Conservation (phyloP, 64 coral and sea anemone genomes). For the Orbicella faveolata region DNA sequence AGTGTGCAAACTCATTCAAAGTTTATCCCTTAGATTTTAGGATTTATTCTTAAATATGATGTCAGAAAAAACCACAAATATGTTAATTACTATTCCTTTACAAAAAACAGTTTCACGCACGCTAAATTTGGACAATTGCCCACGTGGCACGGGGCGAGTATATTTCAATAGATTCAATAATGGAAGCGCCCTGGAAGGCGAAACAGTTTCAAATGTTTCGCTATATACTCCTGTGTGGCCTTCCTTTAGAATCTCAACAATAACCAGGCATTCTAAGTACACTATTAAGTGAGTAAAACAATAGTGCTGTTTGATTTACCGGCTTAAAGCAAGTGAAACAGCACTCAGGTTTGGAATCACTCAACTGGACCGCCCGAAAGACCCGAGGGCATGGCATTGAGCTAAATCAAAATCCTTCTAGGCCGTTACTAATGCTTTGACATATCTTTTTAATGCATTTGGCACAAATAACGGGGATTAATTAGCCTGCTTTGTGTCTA, state of each 20-base stretch:
- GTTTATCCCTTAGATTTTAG: too few relatives aligned
- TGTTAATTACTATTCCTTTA: conserved; percentile 18
- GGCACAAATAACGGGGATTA: conserved; percentile 22
- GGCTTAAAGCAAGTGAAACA: background rate
- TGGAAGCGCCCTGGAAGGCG: background rate
- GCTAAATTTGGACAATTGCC: conserved; percentile 8
- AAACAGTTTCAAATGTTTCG: background rate
- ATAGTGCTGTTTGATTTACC: background rate
- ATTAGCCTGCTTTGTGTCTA: conserved; percentile 38
- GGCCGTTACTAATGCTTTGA: background rate
- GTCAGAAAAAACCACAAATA: conserved; percentile 8
- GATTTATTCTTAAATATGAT: background rate
- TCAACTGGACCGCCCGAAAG: background rate
- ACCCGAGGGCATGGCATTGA: background rate
- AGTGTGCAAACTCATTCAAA: too few relatives aligned
- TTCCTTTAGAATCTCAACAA: background rate
- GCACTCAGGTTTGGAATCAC: background rate
- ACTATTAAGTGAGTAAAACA: background rate
- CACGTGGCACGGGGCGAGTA: background rate
- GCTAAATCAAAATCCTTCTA: background rate
- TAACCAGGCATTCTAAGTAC: background rate
- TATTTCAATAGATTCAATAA: conserved; percentile 6
- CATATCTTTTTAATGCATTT: conserved; percentile 21
- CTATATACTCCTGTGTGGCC: background rate
- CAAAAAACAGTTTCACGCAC: background rate